phyloP scores from a whole-genome alignment of 1,140 invertebrate genomes.

The Calosoma granatense region DNA sequence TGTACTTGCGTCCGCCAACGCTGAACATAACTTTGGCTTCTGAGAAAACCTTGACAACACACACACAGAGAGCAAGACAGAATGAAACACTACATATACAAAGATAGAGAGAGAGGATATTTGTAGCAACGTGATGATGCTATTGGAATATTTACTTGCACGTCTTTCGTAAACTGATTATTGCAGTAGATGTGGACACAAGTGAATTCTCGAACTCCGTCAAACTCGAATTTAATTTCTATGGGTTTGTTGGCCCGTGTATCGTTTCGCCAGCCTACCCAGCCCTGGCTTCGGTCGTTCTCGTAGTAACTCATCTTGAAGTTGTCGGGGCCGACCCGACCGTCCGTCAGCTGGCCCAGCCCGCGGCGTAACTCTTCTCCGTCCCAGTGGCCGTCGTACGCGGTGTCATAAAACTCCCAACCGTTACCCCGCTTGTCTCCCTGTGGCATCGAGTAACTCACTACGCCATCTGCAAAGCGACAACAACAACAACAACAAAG shows the following conservation, averaged over 20 bases:
- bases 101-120: slow-evolving; percentile 16
- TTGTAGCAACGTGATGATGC: not conserved
- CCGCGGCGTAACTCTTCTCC: slow-evolving; percentile 53
- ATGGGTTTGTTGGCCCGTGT: slow-evolving; percentile 50
- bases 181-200: slow-evolving; percentile 72
- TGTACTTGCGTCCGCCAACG: slow-evolving; percentile 54
- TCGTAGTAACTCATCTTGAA: slow-evolving; percentile 58
- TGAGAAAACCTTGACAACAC: slow-evolving; percentile 45
- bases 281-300: slow-evolving; percentile 53
- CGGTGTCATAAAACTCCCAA: slow-evolving; percentile 68
- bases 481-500: slow-evolving; percentile 26
- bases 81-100: too few relatives aligned
- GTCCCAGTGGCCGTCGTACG: slow-evolving; percentile 61
- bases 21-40: slow-evolving; percentile 55
- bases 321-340: slow-evolving; percentile 47
- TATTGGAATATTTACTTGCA: slow-evolving; percentile 51
- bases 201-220: slow-evolving; percentile 76
- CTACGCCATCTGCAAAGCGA: slow-evolving; percentile 53
- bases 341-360: slow-evolving; percentile 78
- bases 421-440: slow-evolving; percentile 58
- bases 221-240: slow-evolving; percentile 80
- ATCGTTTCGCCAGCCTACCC: slow-evolving; percentile 90
- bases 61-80: not conserved
- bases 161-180: slow-evolving; percentile 70
- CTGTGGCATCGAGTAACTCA: slow-evolving; percentile 74